Conservation (phyloP, 2,797 vertebrate species). For the Crax fasciolata region DNA sequence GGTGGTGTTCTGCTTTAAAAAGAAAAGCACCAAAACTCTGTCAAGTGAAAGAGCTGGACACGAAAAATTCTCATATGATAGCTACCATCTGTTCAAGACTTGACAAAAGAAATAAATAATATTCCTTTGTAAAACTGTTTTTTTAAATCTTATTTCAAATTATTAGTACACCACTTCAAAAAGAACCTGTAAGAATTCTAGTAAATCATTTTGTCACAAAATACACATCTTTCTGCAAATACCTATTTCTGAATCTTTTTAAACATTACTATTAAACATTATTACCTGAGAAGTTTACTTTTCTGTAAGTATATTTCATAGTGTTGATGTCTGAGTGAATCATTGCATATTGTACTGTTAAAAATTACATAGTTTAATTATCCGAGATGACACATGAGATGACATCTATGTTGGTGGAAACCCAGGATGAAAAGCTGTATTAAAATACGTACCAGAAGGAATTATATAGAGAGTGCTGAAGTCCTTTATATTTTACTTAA, state of each 20-base stretch:
- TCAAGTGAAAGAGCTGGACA: not conserved
- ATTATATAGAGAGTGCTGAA: not conserved
- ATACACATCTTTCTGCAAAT: not conserved
- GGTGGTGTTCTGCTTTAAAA: not conserved
- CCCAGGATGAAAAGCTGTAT: not conserved
- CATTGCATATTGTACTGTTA: not conserved
- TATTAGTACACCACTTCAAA: not conserved
- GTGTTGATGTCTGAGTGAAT: not conserved
- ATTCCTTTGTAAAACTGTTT: not conserved
- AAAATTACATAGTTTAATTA: conserved; percentile 2
- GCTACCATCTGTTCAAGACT: not conserved
- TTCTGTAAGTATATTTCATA: not conserved
- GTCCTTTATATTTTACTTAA: not conserved
- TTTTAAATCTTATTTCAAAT: conserved; percentile 4
- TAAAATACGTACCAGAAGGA: not conserved
- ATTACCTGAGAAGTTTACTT: not conserved
- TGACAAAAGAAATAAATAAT: not conserved
- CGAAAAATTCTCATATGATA: not conserved
- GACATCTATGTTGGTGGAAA: not conserved
- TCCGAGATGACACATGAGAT: not conserved
- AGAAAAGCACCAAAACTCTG: not conserved
- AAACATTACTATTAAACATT: not conserved
- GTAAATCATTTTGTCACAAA: not conserved
- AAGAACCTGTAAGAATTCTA: not conserved
- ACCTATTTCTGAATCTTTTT: not conserved